Base-by-base conservation (phyloP, 2,888 invertebrate genomes). In the Xanthia icteritia region DNA sequence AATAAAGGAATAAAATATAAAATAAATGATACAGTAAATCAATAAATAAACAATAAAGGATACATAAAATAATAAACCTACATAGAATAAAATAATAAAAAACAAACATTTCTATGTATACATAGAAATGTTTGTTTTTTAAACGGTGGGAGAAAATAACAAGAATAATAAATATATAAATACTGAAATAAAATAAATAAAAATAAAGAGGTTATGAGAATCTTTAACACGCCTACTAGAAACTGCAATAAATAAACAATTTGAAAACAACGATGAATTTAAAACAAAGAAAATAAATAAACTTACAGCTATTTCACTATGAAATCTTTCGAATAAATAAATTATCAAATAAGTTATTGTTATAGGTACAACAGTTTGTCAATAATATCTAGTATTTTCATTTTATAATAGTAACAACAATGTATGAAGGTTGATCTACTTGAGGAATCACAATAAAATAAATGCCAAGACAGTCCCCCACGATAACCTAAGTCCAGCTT, bases 201-300 rank as follows among this genome's bases (percentile, higher is more conserved):
- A 39, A 76, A 64, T 63, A 77, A 60, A 36, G 77, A 82, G 60
- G 67, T 71, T 65, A 69, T 61, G 13, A 77, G 48, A 72, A 91
- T 76, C 91, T 92, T 92, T 93, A 93, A 93, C 91, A 92, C 92
- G 5, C 86, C 92, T 51, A 82, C 69, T 20, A 27, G 75, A 85
- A 81, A 85, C 93, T 93, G 93, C 94, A 89, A 93, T 91, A 91
- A 92, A 84, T 84, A 90, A 91, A 82, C 76, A 90, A 88, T 64
- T 70, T 81, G 5, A 79, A 68, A 85, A 81, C 84, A 92, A 92
- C 88, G 90, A 92, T 70, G 79, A 90, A 54, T 66, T 65, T 72
- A 54, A 63, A 76, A 65, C 67, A 81, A 79, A 74, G 82, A 63
- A 78, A 92, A 92, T 92, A 92, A 93, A 86, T 90, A 88, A 89